Evolutionary conservation across 2,888 invertebrate genomes (phyloP).

Genomic region (Agriopis marginaria): DNA sequence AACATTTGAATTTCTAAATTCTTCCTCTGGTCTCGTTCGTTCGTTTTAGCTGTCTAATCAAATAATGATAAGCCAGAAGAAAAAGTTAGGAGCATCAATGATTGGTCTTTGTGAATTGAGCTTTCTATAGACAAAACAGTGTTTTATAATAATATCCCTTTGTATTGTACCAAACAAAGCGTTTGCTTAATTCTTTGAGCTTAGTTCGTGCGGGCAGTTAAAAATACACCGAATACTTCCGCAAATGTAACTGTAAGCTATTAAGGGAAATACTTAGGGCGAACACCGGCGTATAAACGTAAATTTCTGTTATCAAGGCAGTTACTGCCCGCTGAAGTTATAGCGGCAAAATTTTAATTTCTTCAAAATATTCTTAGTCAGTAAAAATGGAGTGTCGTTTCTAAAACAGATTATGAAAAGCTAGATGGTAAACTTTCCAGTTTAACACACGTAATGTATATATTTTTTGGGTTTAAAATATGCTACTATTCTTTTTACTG

Average conservation of each 20-base stretch:
- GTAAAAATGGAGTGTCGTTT: slow-evolving; percentile 41
- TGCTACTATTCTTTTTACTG: too few relatives aligned
- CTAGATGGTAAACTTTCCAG: not conserved
- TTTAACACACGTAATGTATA: too few relatives aligned
- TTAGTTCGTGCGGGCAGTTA: slow-evolving; percentile 14
- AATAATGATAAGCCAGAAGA: too few relatives aligned
- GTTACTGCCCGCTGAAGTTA: slow-evolving; percentile 40
- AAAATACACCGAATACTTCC: slow-evolving; percentile 35
- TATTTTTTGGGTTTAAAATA: too few relatives aligned
- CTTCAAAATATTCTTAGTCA: slow-evolving; percentile 47
- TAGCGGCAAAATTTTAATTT: slow-evolving; percentile 47
- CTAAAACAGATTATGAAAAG: slow-evolving; percentile 14
- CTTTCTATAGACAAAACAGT: too few relatives aligned
- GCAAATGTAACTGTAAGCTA: slow-evolving; percentile 34
- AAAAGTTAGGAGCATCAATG: too few relatives aligned
- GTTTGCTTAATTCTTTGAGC: not conserved
- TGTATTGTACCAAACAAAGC: not conserved
- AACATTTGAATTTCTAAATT: too few relatives aligned
- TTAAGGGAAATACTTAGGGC: slow-evolving; percentile 41
- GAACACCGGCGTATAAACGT: slow-evolving; percentile 44
- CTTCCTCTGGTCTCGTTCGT: too few relatives aligned
- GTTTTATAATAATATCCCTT: too few relatives aligned
- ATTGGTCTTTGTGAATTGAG: too few relatives aligned
- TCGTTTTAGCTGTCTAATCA: too few relatives aligned
- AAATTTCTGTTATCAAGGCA: slow-evolving; percentile 48